Percentiles rank a stretch among this genome's conserved stretches.
Conservation (phyloP, 2,113 vertebrate species). For the Pelvicachromis taeniatus region DNA sequence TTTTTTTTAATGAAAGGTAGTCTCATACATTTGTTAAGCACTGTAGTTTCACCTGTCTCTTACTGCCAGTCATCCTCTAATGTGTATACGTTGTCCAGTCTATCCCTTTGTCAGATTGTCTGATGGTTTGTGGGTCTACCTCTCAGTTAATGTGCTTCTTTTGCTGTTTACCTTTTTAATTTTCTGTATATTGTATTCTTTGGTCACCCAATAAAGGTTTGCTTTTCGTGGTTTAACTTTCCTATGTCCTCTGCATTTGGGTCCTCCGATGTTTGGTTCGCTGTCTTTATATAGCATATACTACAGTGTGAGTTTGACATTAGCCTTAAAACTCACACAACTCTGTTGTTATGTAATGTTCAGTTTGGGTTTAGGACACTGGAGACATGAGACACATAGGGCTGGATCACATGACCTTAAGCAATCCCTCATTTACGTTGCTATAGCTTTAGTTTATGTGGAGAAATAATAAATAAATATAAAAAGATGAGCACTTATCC, state of each 20-base stretch:
- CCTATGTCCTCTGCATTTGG: neutral
- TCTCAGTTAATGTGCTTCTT: neutral
- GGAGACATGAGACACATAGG: neutral
- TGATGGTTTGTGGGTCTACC: neutral
- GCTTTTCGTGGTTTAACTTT: neutral
- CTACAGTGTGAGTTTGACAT: neutral
- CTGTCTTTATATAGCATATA: neutral
- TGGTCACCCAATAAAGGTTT: neutral
- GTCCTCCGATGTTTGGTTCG: neutral
- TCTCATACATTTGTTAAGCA: neutral
- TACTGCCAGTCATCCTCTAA: neutral
- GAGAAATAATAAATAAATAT: neutral
- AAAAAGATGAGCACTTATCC: rapidly evolving
- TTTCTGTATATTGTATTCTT: neutral
- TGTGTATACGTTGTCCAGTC: rapidly evolving
- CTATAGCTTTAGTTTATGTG: neutral
- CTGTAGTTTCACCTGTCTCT: neutral
- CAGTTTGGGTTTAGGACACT: neutral
- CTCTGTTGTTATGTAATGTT: neutral
- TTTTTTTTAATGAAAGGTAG: neutral
- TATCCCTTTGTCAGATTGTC: neutral
- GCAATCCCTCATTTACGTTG: neutral
- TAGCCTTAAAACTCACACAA: neutral
- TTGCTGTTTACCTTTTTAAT: neutral
- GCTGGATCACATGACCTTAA: neutral